Conservation (phyloP, 2,797 vertebrate species). For the Micropoecilia bifurca region DNA sequence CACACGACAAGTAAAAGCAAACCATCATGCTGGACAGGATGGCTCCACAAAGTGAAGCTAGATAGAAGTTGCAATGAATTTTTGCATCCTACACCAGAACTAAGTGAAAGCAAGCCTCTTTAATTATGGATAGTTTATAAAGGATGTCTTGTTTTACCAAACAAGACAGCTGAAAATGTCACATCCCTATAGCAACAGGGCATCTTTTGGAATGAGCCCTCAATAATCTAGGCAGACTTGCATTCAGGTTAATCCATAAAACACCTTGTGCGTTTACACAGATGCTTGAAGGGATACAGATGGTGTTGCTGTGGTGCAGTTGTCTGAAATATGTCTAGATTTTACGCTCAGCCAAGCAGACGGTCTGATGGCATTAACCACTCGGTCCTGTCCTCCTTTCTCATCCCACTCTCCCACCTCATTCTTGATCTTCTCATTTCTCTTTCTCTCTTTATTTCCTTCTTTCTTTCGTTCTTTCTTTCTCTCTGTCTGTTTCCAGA, state of each 20-base stretch:
- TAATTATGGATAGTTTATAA: not conserved
- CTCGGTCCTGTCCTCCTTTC: constrained; percentile 62
- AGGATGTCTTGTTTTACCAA: not conserved
- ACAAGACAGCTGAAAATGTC: not conserved
- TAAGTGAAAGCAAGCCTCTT: not conserved
- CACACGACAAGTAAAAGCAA: not conserved
- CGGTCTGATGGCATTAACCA: constrained; percentile 72
- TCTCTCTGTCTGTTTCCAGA: constrained; percentile 74
- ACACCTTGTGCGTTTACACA: not conserved
- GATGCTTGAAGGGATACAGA: constrained; percentile 38
- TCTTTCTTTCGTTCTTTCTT: not conserved
- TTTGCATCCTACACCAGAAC: not conserved
- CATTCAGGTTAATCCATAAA: not conserved
- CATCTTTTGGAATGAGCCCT: not conserved
- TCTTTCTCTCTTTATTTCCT: constrained; percentile 33
- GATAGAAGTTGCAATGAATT: not conserved
- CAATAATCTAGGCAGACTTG: not conserved
- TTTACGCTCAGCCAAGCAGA: constrained; percentile 72
- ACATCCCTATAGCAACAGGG: not conserved
- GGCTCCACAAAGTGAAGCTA: not conserved
- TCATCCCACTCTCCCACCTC: constrained; percentile 41
- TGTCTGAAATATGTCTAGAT: constrained; percentile 72
- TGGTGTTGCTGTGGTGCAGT: constrained; percentile 51
- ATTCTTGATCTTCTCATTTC: not conserved
- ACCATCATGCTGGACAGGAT: not conserved